A percentile compares a stretch with the other conserved stretches of the same genome.
Evolutionary conservation across 2,888 invertebrate species (phyloP).

Genomic region (Drosophila suboccidentalis): DNA sequence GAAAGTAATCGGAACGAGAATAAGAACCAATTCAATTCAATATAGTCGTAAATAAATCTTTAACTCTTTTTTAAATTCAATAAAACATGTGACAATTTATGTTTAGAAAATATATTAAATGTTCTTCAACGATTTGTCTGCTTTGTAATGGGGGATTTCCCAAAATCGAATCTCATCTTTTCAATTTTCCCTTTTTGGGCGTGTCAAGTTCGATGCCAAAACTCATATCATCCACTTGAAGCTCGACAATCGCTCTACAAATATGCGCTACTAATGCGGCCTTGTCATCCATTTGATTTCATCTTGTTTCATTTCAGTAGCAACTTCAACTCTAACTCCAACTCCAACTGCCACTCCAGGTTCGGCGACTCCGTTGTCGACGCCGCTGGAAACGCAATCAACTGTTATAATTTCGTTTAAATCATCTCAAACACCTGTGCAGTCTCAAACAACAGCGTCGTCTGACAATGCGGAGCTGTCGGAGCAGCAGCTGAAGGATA

Average conservation of each 20-base stretch:
- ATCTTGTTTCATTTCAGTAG: constrained; percentile 53
- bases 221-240: not conserved
- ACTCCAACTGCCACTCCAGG: constrained; percentile 15
- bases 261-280: constrained; percentile 51
- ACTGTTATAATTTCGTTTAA: constrained; percentile 86
- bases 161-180: not conserved
- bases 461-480: constrained; percentile 26
- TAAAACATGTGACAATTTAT: not conserved
- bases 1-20: too few species aligned
- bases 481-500: constrained; percentile 20
- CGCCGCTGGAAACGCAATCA: constrained; percentile 85
- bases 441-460: constrained; percentile 66
- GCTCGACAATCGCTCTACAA: constrained; percentile 33
- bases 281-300: constrained; percentile 50
- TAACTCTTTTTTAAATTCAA: not conserved
- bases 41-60: too few species aligned
- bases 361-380: constrained; percentile 67
- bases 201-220: not conserved
- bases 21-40: too few species aligned
- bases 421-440: constrained; percentile 85
- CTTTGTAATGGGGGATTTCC: not conserved
- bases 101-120: not conserved
- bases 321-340: constrained; percentile 20
- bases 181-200: not conserved
- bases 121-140: not conserved